Conservation (phyloP, 2,113 vertebrate species). For the Mellivora capensis region DNA sequence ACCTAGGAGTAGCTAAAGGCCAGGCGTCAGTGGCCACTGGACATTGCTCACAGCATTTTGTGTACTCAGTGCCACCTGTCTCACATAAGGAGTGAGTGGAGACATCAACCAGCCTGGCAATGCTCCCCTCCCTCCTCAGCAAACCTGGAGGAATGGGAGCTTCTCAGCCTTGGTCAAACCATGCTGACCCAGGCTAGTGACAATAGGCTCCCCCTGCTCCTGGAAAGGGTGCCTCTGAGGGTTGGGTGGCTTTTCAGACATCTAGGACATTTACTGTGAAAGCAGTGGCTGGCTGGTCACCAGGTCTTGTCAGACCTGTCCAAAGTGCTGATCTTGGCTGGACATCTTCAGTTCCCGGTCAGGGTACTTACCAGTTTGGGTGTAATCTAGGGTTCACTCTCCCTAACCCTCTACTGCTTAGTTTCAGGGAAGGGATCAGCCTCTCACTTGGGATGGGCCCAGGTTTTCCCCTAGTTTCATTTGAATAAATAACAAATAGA, state of each 20-base stretch:
- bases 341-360: background rate
- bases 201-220: background rate
- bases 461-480: background rate
- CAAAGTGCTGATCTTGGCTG: background rate
- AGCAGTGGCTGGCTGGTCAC: background rate
- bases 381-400: background rate
- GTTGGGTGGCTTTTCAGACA: background rate
- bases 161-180: background rate
- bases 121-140: background rate
- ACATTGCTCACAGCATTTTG: background rate
- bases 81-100: background rate
- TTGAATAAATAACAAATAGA: background rate
- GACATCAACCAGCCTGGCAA: no score
- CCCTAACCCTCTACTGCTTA: background rate
- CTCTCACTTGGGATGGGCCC: background rate
- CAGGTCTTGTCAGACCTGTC: background rate
- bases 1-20: rapidly evolving
- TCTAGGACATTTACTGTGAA: background rate
- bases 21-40: background rate
- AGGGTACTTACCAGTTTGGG: background rate
- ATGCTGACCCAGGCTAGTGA: background rate
- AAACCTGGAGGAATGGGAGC: background rate
- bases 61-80: no score
- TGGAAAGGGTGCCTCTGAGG: no score
- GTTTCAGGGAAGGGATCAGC: background rate